Base-by-base conservation (phyloP, 2,888 invertebrate species). In the Linyphia triangularis region DNA sequence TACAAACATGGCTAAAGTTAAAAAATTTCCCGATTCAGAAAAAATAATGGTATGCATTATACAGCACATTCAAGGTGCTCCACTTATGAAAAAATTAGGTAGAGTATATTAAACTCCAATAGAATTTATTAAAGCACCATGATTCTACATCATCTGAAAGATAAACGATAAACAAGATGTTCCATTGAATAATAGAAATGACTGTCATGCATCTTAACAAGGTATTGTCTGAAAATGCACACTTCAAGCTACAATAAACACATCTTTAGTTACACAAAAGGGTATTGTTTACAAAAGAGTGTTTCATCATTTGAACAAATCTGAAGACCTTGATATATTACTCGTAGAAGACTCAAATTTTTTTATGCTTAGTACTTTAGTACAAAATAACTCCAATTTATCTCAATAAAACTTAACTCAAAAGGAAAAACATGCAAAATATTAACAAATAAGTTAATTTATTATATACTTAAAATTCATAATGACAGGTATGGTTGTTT, bases 151-250 rank as follows among this genome's bases (percentile, higher is more conserved):
- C 51, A 16, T 5, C n/a, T 1, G 5, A 51, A 51, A 51, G 51
- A 51, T 51, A 51, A 51, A 51, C 16, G 16, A 43, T 9, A 43
- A 43, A 43, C n/a, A 9, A 51, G 51, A 5, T 16, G 51, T 67
- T 67, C 33, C 19, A 33, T 33, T 16, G 37, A 67, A 67, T 67
- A 67, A 67, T 37, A 33, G 33, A 67, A 67, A 33, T 67, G 28
- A 67, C 10, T 67, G n/a, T 13, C 67, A 67, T 67, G n/a, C 19
- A 33, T 37, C 67, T 33, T 33, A 22, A 33, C 37, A 33, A 67
- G 51, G 51, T n/a, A 51, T 51, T 51, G 51, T 51, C 51, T 51
- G 51, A 51, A 51, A 51, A 51, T n/a, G 16, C 1, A 51, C n/a
- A 51, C 51, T 51, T 51, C 51, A 51, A 51, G n/a, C 13, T 16